A percentile compares a stretch with the other conserved stretches of the same genome.
These are phyloP conservation scores for Trileptium ribeirensis DNA, from an alignment of 2,888 invertebrate species.

Conservation along the genomic window DNA sequence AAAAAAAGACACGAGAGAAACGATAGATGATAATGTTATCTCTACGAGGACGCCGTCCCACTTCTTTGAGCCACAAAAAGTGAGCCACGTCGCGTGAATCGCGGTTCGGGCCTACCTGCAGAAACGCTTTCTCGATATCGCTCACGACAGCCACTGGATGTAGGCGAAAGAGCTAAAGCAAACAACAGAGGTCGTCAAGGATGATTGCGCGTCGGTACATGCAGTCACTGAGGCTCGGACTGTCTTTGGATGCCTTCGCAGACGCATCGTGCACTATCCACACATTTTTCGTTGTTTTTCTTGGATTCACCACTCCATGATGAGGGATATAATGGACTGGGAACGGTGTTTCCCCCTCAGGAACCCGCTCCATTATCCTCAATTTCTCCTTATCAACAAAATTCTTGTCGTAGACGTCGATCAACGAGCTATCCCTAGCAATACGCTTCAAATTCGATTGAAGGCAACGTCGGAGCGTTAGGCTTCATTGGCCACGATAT, in stretches of 20 bases:
- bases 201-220: conserved; percentile 30
- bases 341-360: not conserved
- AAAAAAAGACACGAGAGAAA: conserved; percentile 36
- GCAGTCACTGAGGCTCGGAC: conserved; percentile 31
- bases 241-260: conserved; percentile 16
- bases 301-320: conserved; percentile 30
- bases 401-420: conserved; percentile 20
- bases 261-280: conserved; percentile 39
- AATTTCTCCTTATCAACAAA: conserved; percentile 17
- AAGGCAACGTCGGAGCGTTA: not conserved
- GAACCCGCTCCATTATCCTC: conserved; percentile 25
- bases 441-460: not conserved
- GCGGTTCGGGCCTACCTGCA: conserved; percentile 29
- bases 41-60: not conserved
- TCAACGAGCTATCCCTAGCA: not conserved
- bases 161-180: conserved; percentile 28
- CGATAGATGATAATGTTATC: conserved; percentile 32
- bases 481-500: not conserved
- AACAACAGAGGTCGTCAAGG: conserved; percentile 22
- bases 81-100: conserved; percentile 29
- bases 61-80: not conserved
- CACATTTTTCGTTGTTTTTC: conserved; percentile 33
- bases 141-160: conserved; percentile 26
- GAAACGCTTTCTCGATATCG: conserved; percentile 27
- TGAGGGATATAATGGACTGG: conserved; percentile 32